These are phyloP conservation scores for Tetraneura akinire DNA, from an alignment of 1,140 invertebrate species.

Conservation along the genomic window DNA sequence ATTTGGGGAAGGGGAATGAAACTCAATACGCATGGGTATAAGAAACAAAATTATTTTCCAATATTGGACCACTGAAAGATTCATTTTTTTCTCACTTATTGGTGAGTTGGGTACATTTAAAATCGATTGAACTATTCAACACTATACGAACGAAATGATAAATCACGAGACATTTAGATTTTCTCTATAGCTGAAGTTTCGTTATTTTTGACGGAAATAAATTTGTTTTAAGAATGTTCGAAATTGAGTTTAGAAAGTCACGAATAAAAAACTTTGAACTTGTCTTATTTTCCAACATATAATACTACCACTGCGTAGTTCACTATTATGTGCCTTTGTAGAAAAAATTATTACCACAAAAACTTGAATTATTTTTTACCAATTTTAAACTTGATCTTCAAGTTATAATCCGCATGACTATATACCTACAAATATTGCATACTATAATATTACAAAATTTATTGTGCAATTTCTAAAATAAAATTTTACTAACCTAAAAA, in stretches of 20 bases:
- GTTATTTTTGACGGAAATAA: conserved; percentile 14
- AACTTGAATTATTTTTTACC: neutral
- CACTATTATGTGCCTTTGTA: neutral
- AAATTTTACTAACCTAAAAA: too few relatives aligned
- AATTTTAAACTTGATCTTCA: too few relatives aligned
- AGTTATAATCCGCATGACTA: too few relatives aligned
- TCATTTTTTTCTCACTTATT: neutral
- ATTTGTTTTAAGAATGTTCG: conserved; percentile 31
- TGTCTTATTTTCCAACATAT: neutral
- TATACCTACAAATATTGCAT: too few relatives aligned
- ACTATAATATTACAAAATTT: too few relatives aligned
- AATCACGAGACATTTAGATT: conserved; percentile 31
- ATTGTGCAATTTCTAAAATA: too few relatives aligned
- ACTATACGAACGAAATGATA: conserved; percentile 18
- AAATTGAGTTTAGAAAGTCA: conserved; percentile 37
- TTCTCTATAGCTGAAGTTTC: neutral
- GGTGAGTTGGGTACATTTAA: neutral
- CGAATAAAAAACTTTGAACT: conserved; percentile 13
- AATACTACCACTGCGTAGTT: conserved; percentile 6
- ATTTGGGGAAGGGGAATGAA: too few relatives aligned
- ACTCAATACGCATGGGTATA: neutral
- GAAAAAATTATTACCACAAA: neutral
- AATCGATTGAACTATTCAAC: conserved; percentile 12
- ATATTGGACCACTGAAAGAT: conserved; percentile 5
- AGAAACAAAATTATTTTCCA: neutral